Evolutionary conservation across 1,140 invertebrate genomes (phyloP), one percentile per base, ranked within the genome.

Genomic region (Sarcophaga peregrina): DNA sequence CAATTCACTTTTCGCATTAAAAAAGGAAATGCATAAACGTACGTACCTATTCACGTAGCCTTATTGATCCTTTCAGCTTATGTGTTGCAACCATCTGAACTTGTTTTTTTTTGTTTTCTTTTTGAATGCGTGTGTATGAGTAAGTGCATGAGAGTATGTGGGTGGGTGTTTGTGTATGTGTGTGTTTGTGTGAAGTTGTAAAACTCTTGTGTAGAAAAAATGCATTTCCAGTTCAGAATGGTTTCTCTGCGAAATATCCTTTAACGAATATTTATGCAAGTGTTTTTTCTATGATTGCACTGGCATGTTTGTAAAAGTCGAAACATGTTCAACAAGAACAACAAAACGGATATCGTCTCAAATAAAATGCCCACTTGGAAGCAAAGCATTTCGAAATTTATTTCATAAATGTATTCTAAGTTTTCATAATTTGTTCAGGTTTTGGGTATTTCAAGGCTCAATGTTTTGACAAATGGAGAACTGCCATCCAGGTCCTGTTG

Each of bases 11-110:
- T 68, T 68, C 62, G 17, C 62, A 20, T 7, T 5, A 68, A 68
- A 76, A 78, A 78, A 47, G 25, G 25, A 37, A 37, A 37, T 37
- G 25, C 25, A 37, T 37, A 37, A 37, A 37, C 25, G 47, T 50
- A 68, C 62, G 62, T 68, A n/a, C n/a, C n/a, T n/a, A 68, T 25
- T 25, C 75, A 47, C 75, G 75, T 78, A 50, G 50, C 75, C 75
- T 78, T 78, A 78, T 78, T 78, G 75, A 78, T 78, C 75, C 75
- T 78, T 78, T 52, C 17, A 78, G 75, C 20, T 78, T 9, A 7
- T 47, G 37, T 45, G 47, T 8, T 76, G 47, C 75, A 17, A 75
- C 37, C 73, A 75, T 75, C 37, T 68, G 73, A 10, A 50, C 20
- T 72, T 72, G 9, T 2, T 54, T 20, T 72, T 25, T 25, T 25